Evolutionary conservation across 2,888 invertebrate species (phyloP), one percentile per base, ranked within the genome.

Genomic region (Dryomyza anilis): DNA sequence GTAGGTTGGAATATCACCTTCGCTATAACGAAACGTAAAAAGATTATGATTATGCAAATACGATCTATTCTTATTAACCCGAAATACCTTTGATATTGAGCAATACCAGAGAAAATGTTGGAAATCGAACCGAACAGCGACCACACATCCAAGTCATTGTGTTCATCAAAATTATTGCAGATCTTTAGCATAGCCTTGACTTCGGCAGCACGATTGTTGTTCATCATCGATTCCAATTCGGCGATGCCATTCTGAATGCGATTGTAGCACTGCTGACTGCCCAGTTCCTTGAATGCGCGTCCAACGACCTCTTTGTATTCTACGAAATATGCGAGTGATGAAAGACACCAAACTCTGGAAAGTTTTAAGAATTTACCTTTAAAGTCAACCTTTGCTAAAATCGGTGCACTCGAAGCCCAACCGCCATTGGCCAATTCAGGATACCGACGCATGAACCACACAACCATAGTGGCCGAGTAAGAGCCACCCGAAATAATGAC

Each of bases 391-490:
- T 89, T 84, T 4, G 87, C 89, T 25, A 84, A 73, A 46, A 90
- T 84, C 0, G 90, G 90, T 1, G 87, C 90, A 76, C 89, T 89
- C 1, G 89, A 89, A 0, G 89, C 87, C 63, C 89, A 84, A 0
- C 84, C 85, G 3, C 89, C 90, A 19, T 78, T 77, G 1, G 85
- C 84, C 16, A 90, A 77, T 65, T 89, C 87, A 0, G 89, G 89
- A 77, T 90, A 90, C 29, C 87, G 81, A 60, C 86, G 84, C 70
- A 87, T 87, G 68, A 89, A 87, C 90, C 90, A 90, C 33, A 87
- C 81, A 21, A 85, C 90, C 88, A 90, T 87, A 66, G 87, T 88
- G 2, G 86, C 90, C 0, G 89, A 87, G 70, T 90, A 90, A 0
- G 90, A 90, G 0, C 88, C 88, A 1, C 89, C 90, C 63, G 87